Base-by-base conservation (phyloP, 2,888 invertebrate genomes). In the Drosophila anceps region DNA sequence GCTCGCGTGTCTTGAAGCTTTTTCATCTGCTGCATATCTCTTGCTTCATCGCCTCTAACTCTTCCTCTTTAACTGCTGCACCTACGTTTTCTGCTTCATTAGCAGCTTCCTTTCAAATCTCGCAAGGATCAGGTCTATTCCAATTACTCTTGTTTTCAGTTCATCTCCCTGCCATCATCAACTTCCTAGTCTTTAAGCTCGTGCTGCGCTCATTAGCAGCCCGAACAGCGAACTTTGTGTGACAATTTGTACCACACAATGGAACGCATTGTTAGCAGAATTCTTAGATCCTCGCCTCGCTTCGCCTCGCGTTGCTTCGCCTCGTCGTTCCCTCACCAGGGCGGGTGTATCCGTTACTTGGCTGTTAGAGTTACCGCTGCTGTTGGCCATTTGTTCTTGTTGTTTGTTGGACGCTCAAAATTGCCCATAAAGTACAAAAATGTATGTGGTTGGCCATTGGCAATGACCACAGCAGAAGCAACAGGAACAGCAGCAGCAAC, bases 391-490 rank as follows among this genome's bases (percentile, higher is more conserved):
- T 76, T 88, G 67, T 81, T 70, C 67, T 81, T 79, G 71, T 67
- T 66, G 59, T 43, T 67, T 76, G 66, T 75, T 75, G 53, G 63
- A 65, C 73, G 53, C 63, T 74, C 53, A 39, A 88, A 84, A 89
- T 88, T 80, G 84, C 44, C 83, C 84, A 85, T 85, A 85, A 85
- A 85, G 86, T 82, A 82, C 81, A 80, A 51, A 81, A 84, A 82
- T 89, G 76, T 88, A 81, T 89, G 83, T 76, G 76, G 29, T 51
- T 76, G 72, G 76, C 73, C 82, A 70, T 70, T 69, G 82, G 72
- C 87, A 76, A 73, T 53, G 60, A 59, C 70, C 59, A 79, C 60
- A 62, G 46, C 76, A 67, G 24, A 41, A 75, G 9, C 62, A 44
- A 33, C 72, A 70, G n/a, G 53, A 46, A 4, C 37, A 39, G 4